These are phyloP conservation scores for Masticophis lateralis DNA, from an alignment of 2,797 vertebrate genomes.

Conservation along the genomic window DNA sequence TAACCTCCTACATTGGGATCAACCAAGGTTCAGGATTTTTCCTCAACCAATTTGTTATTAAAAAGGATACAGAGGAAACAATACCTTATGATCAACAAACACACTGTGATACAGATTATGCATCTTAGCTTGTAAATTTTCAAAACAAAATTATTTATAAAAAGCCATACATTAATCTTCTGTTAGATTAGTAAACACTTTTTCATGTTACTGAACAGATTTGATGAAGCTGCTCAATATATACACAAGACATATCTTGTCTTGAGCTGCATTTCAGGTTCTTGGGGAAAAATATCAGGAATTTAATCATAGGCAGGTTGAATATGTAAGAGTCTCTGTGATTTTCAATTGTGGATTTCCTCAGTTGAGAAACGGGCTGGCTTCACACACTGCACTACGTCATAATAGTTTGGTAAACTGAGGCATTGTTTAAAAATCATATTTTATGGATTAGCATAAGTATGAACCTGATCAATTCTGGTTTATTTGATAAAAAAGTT, in stretches of 20 bases:
- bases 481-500: not conserved
- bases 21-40: not conserved
- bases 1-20: too few relatives aligned
- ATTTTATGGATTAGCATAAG: not conserved
- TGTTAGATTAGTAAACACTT: not conserved
- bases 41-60: not conserved
- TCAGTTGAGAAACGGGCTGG: not conserved
- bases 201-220: not conserved
- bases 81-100: not conserved
- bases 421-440: not conserved
- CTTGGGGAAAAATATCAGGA: not conserved
- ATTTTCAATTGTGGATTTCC: not conserved
- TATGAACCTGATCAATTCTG: not conserved
- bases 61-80: not conserved
- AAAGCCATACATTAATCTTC: not conserved
- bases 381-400: not conserved
- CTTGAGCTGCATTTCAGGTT: not conserved
- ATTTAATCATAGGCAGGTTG: not conserved
- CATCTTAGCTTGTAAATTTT: not conserved
- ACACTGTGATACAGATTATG: not conserved
- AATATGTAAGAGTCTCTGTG: not conserved
- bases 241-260: not conserved
- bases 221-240: not conserved
- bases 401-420: not conserved
- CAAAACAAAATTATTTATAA: not conserved